phyloP scores from a whole-genome alignment of 2,888 invertebrate genomes.

The Drosophila sordidapex region DNA sequence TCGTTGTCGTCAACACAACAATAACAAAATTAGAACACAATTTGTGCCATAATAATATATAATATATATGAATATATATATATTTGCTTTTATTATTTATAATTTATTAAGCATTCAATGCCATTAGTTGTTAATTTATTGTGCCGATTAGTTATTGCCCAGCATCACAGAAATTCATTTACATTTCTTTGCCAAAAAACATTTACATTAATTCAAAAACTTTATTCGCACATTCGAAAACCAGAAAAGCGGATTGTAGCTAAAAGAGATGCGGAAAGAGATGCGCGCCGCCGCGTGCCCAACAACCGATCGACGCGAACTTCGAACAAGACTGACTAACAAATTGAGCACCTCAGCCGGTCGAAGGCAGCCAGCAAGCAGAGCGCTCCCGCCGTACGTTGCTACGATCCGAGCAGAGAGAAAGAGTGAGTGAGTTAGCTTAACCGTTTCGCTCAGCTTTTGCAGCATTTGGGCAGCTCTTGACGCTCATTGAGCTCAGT shows the following conservation, averaged over 20 bases:
- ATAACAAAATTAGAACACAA: conserved; percentile 43
- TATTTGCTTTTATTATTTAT: conserved; percentile 33
- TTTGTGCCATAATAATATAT: conserved; percentile 14
- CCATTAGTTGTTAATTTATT: conserved; percentile 59
- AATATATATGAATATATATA: conserved; percentile 5
- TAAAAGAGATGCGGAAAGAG: conserved; percentile 20
- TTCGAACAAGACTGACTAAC: conserved; percentile 74
- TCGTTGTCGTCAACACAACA: conserved; percentile 8
- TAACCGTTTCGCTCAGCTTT: conserved; percentile 69
- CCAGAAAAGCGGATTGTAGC: conserved; percentile 25
- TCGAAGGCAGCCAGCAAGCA: conserved; percentile 39
- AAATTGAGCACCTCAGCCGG: conserved; percentile 17
- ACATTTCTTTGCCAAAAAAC: conserved; percentile 44
- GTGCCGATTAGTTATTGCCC: conserved; percentile 2
- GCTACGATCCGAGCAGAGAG: conserved; percentile 15
- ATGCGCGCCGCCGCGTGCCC: conserved; percentile 69
- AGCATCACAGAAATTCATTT: conserved; percentile 38
- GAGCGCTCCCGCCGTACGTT: conserved; percentile 4
- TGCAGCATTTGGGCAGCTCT: conserved; percentile 21
- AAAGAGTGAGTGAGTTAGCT: conserved; percentile 11
- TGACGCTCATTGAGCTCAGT: conserved; percentile 55
- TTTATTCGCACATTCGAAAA: conserved; percentile 51
- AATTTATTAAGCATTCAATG: conserved; percentile 56
- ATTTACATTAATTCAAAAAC: conserved; percentile 52
- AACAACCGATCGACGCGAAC: conserved; percentile 78